phyloP scores from a whole-genome alignment of 2,797 vertebrate genomes.

The Cichlasoma orientale region DNA sequence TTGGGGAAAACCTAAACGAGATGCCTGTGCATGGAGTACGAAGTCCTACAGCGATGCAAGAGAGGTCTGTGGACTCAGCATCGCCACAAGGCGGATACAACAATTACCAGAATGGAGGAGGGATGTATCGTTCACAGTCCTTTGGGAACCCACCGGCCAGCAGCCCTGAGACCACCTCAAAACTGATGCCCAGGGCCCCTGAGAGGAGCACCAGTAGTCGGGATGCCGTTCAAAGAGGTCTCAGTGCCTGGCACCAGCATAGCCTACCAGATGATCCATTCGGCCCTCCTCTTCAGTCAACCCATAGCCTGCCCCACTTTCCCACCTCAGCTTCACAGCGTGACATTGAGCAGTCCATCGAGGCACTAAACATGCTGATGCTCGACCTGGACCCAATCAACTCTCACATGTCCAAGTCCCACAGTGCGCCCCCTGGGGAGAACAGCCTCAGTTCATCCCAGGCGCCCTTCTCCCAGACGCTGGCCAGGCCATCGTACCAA shows the following conservation, averaged over 20 bases:
- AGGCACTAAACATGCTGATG: conserved; percentile 95
- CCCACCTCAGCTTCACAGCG: conserved; percentile 85
- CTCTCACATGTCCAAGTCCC: conserved; percentile 89
- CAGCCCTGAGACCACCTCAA: conserved; percentile 66
- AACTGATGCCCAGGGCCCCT: conserved; percentile 88
- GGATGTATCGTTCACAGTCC: conserved; percentile 88
- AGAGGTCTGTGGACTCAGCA: conserved; percentile 68
- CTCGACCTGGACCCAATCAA: conserved; percentile 87
- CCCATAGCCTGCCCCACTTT: conserved; percentile 88
- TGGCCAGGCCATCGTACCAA: conserved; percentile 79
- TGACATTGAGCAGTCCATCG: conserved; percentile 95
- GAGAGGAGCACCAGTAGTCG: conserved; percentile 93
- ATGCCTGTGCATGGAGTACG: conserved; percentile 80
- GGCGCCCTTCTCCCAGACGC: conserved; percentile 73
- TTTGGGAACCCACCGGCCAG: conserved; percentile 78
- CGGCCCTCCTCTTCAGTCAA: conserved; percentile 77
- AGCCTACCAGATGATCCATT: conserved; percentile 83
- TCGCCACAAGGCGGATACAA: conserved; percentile 77
- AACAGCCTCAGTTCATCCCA: conserved; percentile 81
- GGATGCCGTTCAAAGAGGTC: conserved; percentile 94
- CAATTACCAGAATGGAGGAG: conserved; percentile 80
- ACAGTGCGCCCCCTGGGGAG: conserved; percentile 85
- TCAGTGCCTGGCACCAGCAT: conserved; percentile 93
- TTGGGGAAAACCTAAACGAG: conserved; percentile 62
- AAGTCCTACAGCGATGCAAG: conserved; percentile 62